Percentiles rank a stretch among this genome's conserved stretches.
Conservation (phyloP, 2,113 vertebrate species). For the Semicossyphus pulcher region DNA sequence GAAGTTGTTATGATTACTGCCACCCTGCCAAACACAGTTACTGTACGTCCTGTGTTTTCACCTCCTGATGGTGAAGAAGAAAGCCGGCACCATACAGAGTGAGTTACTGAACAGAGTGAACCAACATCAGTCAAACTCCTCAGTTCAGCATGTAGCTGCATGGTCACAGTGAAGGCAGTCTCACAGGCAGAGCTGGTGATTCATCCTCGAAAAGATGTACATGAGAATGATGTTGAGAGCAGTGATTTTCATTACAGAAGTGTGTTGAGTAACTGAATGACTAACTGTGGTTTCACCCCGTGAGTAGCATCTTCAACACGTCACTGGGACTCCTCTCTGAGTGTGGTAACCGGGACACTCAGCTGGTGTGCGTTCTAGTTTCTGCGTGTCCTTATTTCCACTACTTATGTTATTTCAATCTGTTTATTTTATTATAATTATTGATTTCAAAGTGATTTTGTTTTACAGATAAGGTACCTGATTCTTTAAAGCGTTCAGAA, state of each 20-base stretch:
- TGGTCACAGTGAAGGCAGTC: background rate
- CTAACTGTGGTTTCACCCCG: conserved; percentile 28
- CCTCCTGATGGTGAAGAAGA: too few species aligned
- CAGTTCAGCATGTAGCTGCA: background rate
- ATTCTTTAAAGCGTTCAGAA: too few species aligned
- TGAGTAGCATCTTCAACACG: background rate
- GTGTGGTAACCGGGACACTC: background rate
- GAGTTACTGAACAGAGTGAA: too few species aligned
- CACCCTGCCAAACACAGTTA: background rate
- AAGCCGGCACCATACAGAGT: too few species aligned
- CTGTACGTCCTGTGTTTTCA: background rate
- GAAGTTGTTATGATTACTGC: background rate
- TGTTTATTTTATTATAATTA: too few species aligned
- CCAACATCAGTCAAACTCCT: too few species aligned
- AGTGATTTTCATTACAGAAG: conserved; percentile 10
- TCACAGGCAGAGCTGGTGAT: conserved; percentile 12
- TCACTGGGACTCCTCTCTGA: background rate
- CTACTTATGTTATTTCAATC: too few species aligned
- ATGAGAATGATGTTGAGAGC: background rate
- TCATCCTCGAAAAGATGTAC: conserved; percentile 1
- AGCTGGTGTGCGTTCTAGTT: background rate
- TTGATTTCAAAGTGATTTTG: too few species aligned
- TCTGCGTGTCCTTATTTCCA: background rate
- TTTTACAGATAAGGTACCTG: too few species aligned
- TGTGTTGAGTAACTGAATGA: conserved; percentile 29